Evolutionary conservation across 23 tunicate species (phyloP), one percentile per base, ranked within the genome.

Genomic region (Trididemnum nubilum): DNA sequence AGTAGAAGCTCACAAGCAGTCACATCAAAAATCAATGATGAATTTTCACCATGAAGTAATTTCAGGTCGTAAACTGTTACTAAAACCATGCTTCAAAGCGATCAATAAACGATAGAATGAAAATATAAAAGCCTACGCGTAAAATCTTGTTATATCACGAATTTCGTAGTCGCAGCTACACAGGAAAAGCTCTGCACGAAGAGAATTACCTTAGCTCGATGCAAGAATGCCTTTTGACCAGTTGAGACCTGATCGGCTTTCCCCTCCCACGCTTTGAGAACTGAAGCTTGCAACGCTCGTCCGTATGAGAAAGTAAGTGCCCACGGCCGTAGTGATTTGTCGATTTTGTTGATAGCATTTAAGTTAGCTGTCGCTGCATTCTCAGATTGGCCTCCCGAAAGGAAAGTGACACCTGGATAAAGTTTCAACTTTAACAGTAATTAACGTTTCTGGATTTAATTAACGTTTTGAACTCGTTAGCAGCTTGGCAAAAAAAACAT

Each of bases 341-440:
- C 72, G 2, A 78, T 80, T 34, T 72, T 51, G 89, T 92, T 92
- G 70, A 92, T 92, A 0, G 97, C 92, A 51, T 83, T 83, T 76
- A 92, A 82, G 39, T 92, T 79, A 15, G 64, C 83, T 50, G 97
- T 82, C 0, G 97, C 97, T 32, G 90, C 78, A 28, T 67, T 70
- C 79, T 92, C 97, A 0, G 92, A 83, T 52, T 92, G 97, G 30
- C 97, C 97, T 29, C 97, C 97, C 50, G 97, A 92, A 1, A 92
- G 58, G 79, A 92, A 92, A 19, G 82, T 78, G 18, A 92, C 93
- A 34, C 96, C 96, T 82, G 65, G 9, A 39, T 24, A 21, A 58
- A 59, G n/a, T n/a, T n/a, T n/a, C n/a, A n/a, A n/a, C n/a, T n/a
- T n/a, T n/a, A n/a, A n/a, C n/a, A n/a, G n/a, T n/a, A n/a, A n/a